These are phyloP conservation scores for Elgaria multicarinata DNA, from an alignment of 2,113 vertebrate species.

Conservation along the genomic window DNA sequence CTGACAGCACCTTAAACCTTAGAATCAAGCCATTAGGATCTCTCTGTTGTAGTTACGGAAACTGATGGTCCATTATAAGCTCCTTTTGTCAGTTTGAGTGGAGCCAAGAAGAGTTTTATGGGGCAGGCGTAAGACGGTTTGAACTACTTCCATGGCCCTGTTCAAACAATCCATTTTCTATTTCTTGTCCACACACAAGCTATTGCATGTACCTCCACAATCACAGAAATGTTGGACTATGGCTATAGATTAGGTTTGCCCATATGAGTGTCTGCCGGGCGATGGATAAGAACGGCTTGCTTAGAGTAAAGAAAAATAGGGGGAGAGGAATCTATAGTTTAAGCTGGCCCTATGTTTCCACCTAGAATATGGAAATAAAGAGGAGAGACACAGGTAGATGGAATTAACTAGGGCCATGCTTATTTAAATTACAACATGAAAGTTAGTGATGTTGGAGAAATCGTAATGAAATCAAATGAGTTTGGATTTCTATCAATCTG, in stretches of 20 bases:
- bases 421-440: too few species aligned
- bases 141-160: not conserved
- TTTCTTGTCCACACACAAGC: not conserved
- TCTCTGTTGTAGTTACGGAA: conserved; percentile 1
- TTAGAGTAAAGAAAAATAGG: not conserved
- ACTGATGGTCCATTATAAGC: conserved; percentile 12
- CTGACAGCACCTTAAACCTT: not conserved
- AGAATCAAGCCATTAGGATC: not conserved
- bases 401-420: too few species aligned
- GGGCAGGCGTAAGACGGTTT: not conserved
- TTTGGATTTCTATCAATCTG: too few species aligned
- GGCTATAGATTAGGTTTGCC: not conserved
- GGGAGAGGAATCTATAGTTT: not conserved
- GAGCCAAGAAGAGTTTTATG: conserved; percentile 9
- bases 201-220: not conserved
- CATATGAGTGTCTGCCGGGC: not conserved
- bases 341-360: not conserved
- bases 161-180: not conserved
- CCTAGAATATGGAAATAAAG: too few species aligned
- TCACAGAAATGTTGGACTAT: not conserved
- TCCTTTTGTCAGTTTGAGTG: conserved; percentile 21
- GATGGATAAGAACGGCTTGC: not conserved
- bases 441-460: too few species aligned
- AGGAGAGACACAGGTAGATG: too few species aligned
- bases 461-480: too few species aligned